Conservation (phyloP, 1,140 invertebrate species). For the Drosophila persimilis region DNA sequence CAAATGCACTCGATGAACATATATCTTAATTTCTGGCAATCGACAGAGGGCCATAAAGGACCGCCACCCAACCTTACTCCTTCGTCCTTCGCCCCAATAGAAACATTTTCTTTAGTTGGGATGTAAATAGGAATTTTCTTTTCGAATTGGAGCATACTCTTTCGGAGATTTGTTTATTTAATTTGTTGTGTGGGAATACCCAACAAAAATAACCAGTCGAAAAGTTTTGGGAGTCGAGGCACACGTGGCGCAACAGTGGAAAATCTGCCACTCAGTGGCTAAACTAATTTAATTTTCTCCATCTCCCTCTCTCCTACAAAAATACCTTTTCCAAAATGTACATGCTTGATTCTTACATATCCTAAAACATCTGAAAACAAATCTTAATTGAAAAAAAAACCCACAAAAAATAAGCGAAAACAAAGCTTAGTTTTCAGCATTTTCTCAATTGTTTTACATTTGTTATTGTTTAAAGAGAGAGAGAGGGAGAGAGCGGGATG, state of each 20-base stretch:
- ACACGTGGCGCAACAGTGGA: no score
- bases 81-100: constrained; percentile 7
- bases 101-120: background rate
- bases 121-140: no score
- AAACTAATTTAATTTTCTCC: no score
- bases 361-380: background rate
- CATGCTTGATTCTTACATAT: background rate
- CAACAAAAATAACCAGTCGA: no score
- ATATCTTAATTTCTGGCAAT: constrained; percentile 67
- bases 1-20: constrained; percentile 65
- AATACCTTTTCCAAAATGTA: no score
- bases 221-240: no score
- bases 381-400: constrained; percentile 13
- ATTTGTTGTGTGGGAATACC: no score
- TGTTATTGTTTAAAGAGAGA: constrained; percentile 14
- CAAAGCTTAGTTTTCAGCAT: constrained; percentile 13
- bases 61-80: constrained; percentile 1
- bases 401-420: constrained; percentile 25
- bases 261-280: no score
- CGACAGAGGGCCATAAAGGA: constrained; percentile 27
- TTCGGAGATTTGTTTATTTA: no score
- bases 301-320: no score
- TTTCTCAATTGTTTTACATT: constrained; percentile 41
- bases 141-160: no score
- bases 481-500: no score